Percentiles rank a stretch among this genome's conserved stretches.
Evolutionary conservation across 2,888 invertebrate species (phyloP).

Genomic region (Lomographa bimaculata): DNA sequence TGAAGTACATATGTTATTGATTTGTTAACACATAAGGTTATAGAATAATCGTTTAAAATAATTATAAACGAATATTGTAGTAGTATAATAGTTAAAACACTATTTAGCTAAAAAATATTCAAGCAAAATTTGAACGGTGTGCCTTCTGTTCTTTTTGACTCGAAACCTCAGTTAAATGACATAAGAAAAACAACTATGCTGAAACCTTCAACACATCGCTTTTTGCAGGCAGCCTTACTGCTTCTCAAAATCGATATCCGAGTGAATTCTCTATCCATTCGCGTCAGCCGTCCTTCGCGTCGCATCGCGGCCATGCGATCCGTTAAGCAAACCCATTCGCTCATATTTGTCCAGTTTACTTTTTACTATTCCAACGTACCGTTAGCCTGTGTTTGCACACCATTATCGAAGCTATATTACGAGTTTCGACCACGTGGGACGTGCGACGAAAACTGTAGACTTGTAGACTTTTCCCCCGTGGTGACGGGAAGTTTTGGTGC

Average conservation of each 20-base stretch:
- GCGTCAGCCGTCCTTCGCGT: conserved; percentile 29
- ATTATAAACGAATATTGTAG: too few relatives aligned
- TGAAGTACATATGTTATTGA: too few relatives aligned
- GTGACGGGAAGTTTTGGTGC: conserved; percentile 16
- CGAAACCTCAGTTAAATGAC: too few relatives aligned
- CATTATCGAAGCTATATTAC: conserved; percentile 60
- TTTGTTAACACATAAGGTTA: too few relatives aligned
- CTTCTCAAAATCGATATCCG: conserved; percentile 7
- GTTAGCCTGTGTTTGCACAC: conserved; percentile 71
- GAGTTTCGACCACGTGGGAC: conserved; percentile 26
- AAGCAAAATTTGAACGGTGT: too few relatives aligned
- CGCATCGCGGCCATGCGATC: conserved; percentile 40
- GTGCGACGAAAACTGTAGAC: conserved; percentile 10
- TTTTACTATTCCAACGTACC: conserved; percentile 75
- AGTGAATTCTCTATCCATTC: conserved; percentile 10
- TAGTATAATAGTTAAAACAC: too few relatives aligned
- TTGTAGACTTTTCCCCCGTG: conserved; percentile 2
- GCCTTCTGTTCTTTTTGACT: too few relatives aligned
- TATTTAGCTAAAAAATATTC: too few relatives aligned
- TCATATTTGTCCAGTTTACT: conserved; percentile 80
- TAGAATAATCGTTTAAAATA: too few relatives aligned
- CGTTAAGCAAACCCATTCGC: conserved; percentile 78
- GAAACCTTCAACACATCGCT: too few relatives aligned
- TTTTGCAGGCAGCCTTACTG: too few relatives aligned
- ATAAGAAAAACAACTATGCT: too few relatives aligned